Evolutionary conservation across 1,140 invertebrate genomes (phyloP), one percentile per base, ranked within the genome.

Genomic region (Plectrocnemia conspersa): DNA sequence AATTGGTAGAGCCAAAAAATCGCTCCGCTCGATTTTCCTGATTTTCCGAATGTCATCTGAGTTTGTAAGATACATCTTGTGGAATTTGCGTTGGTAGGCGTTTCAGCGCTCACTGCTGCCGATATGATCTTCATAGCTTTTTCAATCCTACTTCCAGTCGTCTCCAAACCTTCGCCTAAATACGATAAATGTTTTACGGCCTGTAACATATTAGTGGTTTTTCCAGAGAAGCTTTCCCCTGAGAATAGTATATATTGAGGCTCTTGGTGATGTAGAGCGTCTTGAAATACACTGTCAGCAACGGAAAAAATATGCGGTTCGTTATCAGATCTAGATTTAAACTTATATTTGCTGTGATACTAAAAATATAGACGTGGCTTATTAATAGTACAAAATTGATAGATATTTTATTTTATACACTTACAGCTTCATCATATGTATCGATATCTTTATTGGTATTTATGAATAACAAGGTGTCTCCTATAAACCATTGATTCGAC

Each of bases 221-320:
- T 93, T 15, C 90, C 90, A 3, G 89, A 88, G 63, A 83, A 83
- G 58, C 84, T 87, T 74, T 92, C 89, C 3, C 89, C 90, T n/a
- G 84, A 79, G 54, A 92, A 76, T 13, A 92, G 68, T 56, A 92
- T 85, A 65, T 89, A 82, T 66, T 97, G 91, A 1, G 84, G 78
- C 59, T 87, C 83, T 63, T 88, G 80, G 71, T 87, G 87, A 66
- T 92, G 90, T 49, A 89, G 66, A 66, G 86, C 86, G 63, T 91
- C 85, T 72, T 92, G 89, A 69, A 88, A 91, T 22, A 89, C 88
- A 42, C 83, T 81, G 62, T 95, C 92, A 2, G 90, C 91, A 2
- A 94, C 82, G 1, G 87, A 82, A 69, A 87, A 97, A 57, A 95
- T 86, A 65, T 96, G 93, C 0, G 93, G 91, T 18, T 86, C 83